A percentile compares a stretch with the other conserved stretches of the same genome.
Evolutionary conservation across 2,113 vertebrate species (phyloP).

Genomic region (Octodon degus): DNA sequence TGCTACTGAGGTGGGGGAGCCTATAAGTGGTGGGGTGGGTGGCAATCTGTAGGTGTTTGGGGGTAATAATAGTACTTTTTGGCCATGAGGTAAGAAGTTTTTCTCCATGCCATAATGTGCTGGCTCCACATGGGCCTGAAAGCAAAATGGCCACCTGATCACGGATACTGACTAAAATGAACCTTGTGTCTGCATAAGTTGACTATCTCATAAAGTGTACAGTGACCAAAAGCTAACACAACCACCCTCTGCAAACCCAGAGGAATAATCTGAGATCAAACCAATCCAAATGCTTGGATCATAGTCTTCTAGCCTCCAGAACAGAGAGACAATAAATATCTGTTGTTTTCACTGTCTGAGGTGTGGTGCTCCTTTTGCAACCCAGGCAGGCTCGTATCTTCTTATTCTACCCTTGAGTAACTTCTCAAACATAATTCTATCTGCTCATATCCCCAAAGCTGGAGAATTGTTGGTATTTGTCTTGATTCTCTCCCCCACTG

Average conservation of each 20-base stretch:
- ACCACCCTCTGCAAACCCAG: background rate
- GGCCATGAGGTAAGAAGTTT: background rate
- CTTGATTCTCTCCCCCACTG: background rate
- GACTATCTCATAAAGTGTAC: background rate
- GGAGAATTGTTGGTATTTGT: background rate
- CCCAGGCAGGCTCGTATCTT: background rate
- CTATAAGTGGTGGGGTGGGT: background rate
- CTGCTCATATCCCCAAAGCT: background rate
- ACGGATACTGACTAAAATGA: background rate
- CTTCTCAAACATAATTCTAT: background rate
- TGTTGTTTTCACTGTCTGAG: background rate
- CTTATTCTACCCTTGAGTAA: background rate
- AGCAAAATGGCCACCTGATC: background rate
- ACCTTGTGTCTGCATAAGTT: background rate
- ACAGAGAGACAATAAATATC: background rate
- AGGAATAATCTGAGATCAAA: background rate
- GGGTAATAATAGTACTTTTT: background rate
- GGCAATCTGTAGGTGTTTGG: background rate
- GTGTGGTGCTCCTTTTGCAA: background rate
- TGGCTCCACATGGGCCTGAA: background rate
- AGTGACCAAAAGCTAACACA: background rate
- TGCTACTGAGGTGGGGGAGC: background rate
- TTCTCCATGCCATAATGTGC: background rate
- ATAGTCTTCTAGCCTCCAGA: background rate
- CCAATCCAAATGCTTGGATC: background rate